Evolutionary conservation across 2,888 invertebrate genomes (phyloP).

Genomic region (Scrobipalpa costella): DNA sequence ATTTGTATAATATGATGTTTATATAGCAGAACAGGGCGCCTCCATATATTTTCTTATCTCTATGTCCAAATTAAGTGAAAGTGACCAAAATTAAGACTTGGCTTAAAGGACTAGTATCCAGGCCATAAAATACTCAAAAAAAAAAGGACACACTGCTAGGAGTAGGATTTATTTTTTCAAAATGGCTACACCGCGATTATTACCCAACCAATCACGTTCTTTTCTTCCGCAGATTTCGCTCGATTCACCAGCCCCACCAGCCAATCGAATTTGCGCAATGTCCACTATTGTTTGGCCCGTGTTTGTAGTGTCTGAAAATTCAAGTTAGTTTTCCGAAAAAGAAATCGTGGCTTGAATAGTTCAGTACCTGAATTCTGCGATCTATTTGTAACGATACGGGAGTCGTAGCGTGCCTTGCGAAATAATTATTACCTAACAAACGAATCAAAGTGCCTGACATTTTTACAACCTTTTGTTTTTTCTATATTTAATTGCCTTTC

Average conservation of each 20-base stretch:
- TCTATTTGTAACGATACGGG: background rate
- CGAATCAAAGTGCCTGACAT: constrained; percentile 65
- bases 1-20: too few species aligned
- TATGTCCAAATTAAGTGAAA: too few species aligned
- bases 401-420: constrained; percentile 2
- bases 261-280: constrained; percentile 40
- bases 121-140: too few species aligned
- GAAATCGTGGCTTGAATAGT: background rate
- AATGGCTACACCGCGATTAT: background rate
- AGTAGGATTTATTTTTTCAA: background rate
- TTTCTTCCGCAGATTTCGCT: background rate
- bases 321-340: constrained; percentile 1
- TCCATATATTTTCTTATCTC: too few species aligned
- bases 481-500: constrained; percentile 41
- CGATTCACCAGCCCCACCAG: constrained; percentile 1
- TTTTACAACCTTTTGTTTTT: constrained; percentile 53
- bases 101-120: too few species aligned
- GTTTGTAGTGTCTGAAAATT: constrained; percentile 30
- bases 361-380: background rate
- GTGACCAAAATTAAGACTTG: too few species aligned
- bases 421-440: constrained; percentile 38
- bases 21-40: too few species aligned
- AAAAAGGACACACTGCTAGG: too few species aligned
- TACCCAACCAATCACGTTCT: constrained; percentile 5
- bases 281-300: constrained; percentile 26